phyloP scores from a whole-genome alignment of 1,140 invertebrate genomes.

The Drusus annulatus region DNA sequence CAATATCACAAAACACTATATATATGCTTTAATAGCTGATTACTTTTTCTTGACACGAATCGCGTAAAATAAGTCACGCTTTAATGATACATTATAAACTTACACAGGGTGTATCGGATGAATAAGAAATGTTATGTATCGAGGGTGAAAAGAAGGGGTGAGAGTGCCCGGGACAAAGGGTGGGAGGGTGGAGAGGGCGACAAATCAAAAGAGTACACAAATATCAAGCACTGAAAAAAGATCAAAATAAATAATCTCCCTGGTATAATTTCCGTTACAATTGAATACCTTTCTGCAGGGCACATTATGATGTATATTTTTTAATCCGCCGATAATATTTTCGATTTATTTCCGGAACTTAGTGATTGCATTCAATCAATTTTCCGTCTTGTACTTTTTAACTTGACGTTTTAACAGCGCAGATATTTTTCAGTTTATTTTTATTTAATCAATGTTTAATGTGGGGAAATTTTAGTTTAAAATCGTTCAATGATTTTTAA shows the following conservation, averaged over 20 bases:
- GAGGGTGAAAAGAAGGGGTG: constrained; percentile 18
- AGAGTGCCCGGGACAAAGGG: neutral
- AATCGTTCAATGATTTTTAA: no score
- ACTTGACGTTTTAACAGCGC: no score
- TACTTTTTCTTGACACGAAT: no score
- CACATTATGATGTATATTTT: neutral
- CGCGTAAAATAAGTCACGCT: no score
- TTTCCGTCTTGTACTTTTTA: neutral
- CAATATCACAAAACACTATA: no score
- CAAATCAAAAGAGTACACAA: constrained; percentile 52
- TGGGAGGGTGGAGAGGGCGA: constrained; percentile 33
- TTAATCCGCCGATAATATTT: constrained; percentile 2
- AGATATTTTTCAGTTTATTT: no score
- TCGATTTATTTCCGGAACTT: constrained; percentile 27
- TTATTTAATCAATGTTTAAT: no score
- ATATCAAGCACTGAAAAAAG: constrained; percentile 42
- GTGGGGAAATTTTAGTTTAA: no score
- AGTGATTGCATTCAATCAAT: neutral
- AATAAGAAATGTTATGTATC: constrained; percentile 1
- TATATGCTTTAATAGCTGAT: no score
- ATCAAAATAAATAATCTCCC: constrained; percentile 64
- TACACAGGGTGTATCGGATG: no score
- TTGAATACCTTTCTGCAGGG: constrained; percentile 63
- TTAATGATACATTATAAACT: no score
- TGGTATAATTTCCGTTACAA: constrained; percentile 73